These are phyloP conservation scores for Adelges cooleyi DNA, from an alignment of 1,140 invertebrate genomes.

Conservation along the genomic window DNA sequence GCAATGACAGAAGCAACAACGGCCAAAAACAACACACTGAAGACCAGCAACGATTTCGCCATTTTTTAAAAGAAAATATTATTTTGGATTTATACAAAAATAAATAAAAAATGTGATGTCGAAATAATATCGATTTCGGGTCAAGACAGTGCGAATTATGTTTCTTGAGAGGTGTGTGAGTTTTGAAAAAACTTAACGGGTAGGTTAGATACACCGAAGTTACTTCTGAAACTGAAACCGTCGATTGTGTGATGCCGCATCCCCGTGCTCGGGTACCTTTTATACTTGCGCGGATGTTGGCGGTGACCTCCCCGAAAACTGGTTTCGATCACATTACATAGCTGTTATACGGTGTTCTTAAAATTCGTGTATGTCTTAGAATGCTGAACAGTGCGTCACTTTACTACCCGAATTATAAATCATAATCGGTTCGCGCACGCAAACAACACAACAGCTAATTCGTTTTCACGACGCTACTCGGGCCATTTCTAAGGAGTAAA, in stretches of 20 bases:
- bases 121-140: conserved; percentile 17
- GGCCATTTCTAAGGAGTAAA: too few relatives aligned
- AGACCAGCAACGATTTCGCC: conserved; percentile 25
- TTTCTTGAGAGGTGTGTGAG: not conserved
- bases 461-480: too few relatives aligned
- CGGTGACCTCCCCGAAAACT: conserved; percentile 5
- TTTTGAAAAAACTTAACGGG: conserved; percentile 15
- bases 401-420: too few relatives aligned
- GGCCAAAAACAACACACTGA: conserved; percentile 19
- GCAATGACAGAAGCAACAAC: conserved; percentile 20
- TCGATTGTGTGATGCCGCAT: conserved; percentile 16
- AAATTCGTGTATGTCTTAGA: too few relatives aligned
- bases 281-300: not conserved
- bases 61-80: not conserved
- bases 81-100: not conserved
- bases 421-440: too few relatives aligned
- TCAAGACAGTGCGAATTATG: not conserved
- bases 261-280: not conserved
- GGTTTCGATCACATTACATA: too few relatives aligned
- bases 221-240: conserved; percentile 24
- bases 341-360: too few relatives aligned
- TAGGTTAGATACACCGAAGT: conserved; percentile 4
- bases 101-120: not conserved
- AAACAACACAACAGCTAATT: too few relatives aligned
- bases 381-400: too few relatives aligned